These are phyloP conservation scores for Cygnus olor DNA, from an alignment of 2,797 vertebrate genomes.

Conservation along the genomic window DNA sequence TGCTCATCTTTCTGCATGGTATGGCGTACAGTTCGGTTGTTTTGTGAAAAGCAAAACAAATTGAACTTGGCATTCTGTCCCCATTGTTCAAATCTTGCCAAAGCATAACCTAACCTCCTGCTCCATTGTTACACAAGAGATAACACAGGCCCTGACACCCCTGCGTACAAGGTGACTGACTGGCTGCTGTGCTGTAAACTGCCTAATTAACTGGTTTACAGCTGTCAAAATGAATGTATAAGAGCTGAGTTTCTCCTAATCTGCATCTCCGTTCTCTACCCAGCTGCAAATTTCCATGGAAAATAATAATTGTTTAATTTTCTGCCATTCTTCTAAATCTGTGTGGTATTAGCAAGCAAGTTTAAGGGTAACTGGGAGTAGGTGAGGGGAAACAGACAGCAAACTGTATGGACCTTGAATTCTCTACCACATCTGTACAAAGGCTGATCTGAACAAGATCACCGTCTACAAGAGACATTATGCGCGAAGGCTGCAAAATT, in stretches of 20 bases:
- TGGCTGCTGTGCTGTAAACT: not conserved
- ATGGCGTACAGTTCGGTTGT: fast-evolving
- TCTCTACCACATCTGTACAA: not conserved
- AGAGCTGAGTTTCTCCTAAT: not conserved
- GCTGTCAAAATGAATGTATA: not conserved
- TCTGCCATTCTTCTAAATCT: not conserved
- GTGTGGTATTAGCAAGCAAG: not conserved
- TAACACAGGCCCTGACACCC: not conserved
- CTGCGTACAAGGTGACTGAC: not conserved
- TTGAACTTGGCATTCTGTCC: not conserved
- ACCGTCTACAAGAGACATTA: not conserved
- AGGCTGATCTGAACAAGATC: not conserved
- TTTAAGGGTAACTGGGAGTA: not conserved
- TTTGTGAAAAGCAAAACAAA: not conserved
- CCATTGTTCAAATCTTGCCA: not conserved
- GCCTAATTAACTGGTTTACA: not conserved
- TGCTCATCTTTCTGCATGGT: not conserved
- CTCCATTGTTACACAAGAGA: not conserved
- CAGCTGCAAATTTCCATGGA: not conserved
- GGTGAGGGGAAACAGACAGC: not conserved
- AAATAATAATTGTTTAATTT: not conserved
- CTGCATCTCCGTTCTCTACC: not conserved
- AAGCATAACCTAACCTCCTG: not conserved
- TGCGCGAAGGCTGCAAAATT: not conserved
- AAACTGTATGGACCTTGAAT: not conserved